phyloP scores from a whole-genome alignment of 2,113 vertebrate species.

The Ceuthmochares aereus region DNA sequence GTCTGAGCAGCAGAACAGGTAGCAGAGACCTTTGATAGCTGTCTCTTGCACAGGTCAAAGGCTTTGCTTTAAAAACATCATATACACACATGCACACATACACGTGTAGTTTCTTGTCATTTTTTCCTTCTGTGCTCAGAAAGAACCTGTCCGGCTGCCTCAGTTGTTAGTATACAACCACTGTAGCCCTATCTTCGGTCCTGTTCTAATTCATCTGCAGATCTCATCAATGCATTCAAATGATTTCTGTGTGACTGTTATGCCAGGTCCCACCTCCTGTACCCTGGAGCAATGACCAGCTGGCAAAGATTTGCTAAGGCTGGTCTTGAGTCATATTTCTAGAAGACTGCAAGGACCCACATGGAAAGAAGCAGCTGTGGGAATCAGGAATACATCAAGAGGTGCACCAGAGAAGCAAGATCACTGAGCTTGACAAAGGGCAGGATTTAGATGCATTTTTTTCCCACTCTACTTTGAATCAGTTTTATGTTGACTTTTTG shows the following conservation, averaged over 20 bases:
- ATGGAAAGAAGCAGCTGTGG: neutral
- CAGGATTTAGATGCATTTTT: neutral
- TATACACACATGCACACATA: fast-evolving
- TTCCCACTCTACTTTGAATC: neutral
- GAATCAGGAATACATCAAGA: neutral
- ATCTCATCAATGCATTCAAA: neutral
- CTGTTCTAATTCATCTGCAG: neutral
- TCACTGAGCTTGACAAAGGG: neutral
- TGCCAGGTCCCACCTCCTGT: neutral
- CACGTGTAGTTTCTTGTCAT: neutral
- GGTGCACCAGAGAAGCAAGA: neutral
- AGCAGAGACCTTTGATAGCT: neutral
- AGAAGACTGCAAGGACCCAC: neutral
- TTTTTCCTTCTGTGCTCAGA: neutral
- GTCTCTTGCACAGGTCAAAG: neutral
- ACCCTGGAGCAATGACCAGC: neutral
- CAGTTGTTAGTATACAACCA: no score
- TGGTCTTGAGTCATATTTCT: neutral
- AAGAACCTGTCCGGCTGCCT: neutral
- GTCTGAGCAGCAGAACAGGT: neutral
- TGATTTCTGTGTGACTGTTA: neutral
- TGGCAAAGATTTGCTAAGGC: neutral
- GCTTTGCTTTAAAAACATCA: neutral
- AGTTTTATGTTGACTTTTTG: neutral
- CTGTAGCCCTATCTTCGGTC: neutral